A percentile compares a stretch with the other conserved stretches of the same genome.
Evolutionary conservation across 2,888 invertebrate species (phyloP).

Genomic region (Plagodis dolabraria): DNA sequence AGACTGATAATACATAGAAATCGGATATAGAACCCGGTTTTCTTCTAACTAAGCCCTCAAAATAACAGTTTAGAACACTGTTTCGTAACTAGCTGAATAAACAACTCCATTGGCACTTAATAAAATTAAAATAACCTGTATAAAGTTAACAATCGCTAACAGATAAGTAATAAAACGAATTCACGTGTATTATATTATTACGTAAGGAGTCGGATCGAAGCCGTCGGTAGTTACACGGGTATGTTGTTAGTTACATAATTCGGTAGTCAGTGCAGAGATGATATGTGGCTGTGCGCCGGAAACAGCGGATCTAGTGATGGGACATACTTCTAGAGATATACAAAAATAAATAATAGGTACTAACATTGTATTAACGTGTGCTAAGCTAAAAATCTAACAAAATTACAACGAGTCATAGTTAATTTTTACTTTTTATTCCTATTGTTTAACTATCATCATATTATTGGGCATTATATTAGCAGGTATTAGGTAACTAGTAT

Average conservation of each 20-base stretch:
- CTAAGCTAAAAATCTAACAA: too few relatives aligned
- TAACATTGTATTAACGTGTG: too few relatives aligned
- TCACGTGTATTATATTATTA: conserved; percentile 28
- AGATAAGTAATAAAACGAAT: conserved; percentile 27
- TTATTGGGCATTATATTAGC: too few relatives aligned
- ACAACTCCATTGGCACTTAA: not conserved
- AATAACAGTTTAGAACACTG: too few relatives aligned
- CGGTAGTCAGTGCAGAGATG: conserved; percentile 15
- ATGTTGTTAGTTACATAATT: conserved; percentile 28
- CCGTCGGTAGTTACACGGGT: not conserved
- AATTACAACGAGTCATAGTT: too few relatives aligned
- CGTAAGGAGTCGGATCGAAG: conserved; percentile 8
- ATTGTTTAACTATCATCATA: too few relatives aligned
- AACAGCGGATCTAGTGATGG: conserved; percentile 20
- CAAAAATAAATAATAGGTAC: too few relatives aligned
- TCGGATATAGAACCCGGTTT: too few relatives aligned
- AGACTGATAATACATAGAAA: too few relatives aligned
- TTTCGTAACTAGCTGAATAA: not conserved
- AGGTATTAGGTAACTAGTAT: too few relatives aligned
- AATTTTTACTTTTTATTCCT: too few relatives aligned
- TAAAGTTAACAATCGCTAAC: conserved; percentile 20
- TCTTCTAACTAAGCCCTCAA: too few relatives aligned
- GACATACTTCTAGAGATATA: not conserved
- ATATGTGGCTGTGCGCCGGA: conserved; percentile 32
- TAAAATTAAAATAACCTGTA: not conserved